A percentile compares a stretch with the other conserved stretches of the same genome.
These are phyloP conservation scores for Acipenser ruthenus DNA, from an alignment of 2,797 vertebrate genomes.

Conservation along the genomic window DNA sequence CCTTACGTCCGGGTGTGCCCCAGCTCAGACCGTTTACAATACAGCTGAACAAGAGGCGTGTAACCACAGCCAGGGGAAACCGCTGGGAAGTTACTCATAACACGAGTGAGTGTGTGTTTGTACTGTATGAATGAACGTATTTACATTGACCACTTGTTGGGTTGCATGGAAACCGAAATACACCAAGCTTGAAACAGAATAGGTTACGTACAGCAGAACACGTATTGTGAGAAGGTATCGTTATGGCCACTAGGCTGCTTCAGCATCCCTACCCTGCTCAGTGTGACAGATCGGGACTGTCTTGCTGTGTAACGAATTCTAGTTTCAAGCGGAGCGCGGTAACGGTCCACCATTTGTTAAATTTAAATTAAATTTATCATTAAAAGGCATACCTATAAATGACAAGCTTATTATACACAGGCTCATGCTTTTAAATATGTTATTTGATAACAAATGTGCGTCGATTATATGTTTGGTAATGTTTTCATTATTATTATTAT, in stretches of 20 bases:
- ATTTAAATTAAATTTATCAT: no score
- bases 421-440: no score
- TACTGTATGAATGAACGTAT: no score
- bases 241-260: conserved; percentile 20
- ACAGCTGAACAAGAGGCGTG: conserved; percentile 34
- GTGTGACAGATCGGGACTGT: neutral
- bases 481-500: no score
- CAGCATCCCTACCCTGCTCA: neutral
- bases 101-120: conserved; percentile 13
- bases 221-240: neutral
- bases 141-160: conserved; percentile 26
- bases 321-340: no score
- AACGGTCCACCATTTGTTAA: no score
- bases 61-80: conserved; percentile 35
- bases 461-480: no score
- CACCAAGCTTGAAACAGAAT: neutral
- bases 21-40: conserved; percentile 41
- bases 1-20: conserved; percentile 63
- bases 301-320: no score
- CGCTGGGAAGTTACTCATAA: conserved; percentile 23
- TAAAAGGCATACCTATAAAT: no score
- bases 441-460: no score
- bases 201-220: no score
- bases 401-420: no score
- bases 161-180: conserved; percentile 38